Evolutionary conservation across 2,113 vertebrate species (phyloP).

Genomic region (Ahaetulla prasina): DNA sequence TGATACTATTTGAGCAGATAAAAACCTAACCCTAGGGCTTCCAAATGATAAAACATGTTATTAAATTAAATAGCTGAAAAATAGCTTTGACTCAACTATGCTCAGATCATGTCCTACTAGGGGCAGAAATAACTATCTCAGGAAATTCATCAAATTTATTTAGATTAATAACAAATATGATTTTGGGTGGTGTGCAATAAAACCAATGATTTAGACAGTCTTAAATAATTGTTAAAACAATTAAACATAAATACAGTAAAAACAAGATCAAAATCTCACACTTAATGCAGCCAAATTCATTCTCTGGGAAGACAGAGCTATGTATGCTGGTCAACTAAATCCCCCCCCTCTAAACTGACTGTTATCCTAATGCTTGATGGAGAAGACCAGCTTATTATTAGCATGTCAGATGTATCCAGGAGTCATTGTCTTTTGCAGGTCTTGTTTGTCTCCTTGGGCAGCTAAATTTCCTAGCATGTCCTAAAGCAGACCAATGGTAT

Average conservation of each 20-base stretch:
- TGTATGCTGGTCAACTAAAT: neutral
- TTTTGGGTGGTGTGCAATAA: neutral
- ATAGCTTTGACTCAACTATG: conserved; percentile 45
- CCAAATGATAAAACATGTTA: conserved; percentile 41
- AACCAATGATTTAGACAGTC: neutral
- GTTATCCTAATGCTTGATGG: neutral
- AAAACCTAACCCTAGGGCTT: conserved; percentile 36
- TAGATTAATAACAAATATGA: neutral
- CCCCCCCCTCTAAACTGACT: neutral
- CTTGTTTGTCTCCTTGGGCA: neutral
- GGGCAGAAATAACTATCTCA: neutral
- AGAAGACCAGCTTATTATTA: neutral
- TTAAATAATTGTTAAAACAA: neutral
- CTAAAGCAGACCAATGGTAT: conserved; percentile 30
- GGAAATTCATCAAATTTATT: neutral
- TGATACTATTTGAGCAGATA: conserved; percentile 41
- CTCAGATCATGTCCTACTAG: neutral
- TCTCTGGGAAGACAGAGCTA: neutral
- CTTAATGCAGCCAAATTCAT: neutral
- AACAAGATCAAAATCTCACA: neutral
- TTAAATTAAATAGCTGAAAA: conserved; percentile 58
- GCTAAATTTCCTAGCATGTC: neutral
- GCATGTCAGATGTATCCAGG: neutral
- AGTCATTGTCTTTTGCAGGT: neutral
- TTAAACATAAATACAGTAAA: neutral